These are phyloP conservation scores for Octonoba sinensis DNA, from an alignment of 2,888 invertebrate genomes.

Conservation along the genomic window DNA sequence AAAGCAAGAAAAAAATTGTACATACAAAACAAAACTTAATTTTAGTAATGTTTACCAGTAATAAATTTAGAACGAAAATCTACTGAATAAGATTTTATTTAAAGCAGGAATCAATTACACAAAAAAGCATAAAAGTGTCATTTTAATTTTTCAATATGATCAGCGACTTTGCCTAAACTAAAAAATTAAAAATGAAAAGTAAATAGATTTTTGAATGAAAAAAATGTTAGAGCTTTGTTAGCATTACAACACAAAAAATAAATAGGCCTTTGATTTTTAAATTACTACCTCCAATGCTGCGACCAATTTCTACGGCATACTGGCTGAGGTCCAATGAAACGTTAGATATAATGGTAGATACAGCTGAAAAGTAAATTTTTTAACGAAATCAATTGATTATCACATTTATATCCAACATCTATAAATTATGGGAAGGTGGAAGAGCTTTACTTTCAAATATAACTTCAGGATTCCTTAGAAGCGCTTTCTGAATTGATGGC, in stretches of 20 bases:
- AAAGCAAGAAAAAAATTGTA: neutral
- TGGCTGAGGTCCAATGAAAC: constrained; percentile 83
- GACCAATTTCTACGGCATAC: constrained; percentile 83
- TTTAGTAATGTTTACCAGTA: neutral
- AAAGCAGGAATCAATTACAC: neutral
- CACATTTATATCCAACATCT: neutral
- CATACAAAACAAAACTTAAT: neutral
- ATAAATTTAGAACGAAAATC: neutral
- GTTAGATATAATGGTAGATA: constrained; percentile 82
- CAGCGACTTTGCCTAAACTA: constrained; percentile 5
- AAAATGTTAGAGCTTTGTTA: too few species aligned
- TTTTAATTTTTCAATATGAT: constrained; percentile 7
- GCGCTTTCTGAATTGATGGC: constrained; percentile 89
- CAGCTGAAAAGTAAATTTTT: constrained; percentile 70
- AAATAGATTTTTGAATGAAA: too few species aligned
- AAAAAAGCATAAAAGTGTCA: neutral
- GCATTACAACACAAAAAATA: too few species aligned
- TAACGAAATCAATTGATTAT: neutral
- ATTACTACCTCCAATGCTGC: constrained; percentile 72
- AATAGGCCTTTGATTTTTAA: too few species aligned
- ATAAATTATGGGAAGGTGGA: neutral
- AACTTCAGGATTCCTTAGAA: constrained; percentile 94
- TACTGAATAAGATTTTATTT: constrained; percentile 13
- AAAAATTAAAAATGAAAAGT: too few species aligned
- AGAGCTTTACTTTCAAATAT: constrained; percentile 78